Evolutionary conservation across 2,888 invertebrate species (phyloP).

Genomic region (Poecilobothrus nobilitatus): DNA sequence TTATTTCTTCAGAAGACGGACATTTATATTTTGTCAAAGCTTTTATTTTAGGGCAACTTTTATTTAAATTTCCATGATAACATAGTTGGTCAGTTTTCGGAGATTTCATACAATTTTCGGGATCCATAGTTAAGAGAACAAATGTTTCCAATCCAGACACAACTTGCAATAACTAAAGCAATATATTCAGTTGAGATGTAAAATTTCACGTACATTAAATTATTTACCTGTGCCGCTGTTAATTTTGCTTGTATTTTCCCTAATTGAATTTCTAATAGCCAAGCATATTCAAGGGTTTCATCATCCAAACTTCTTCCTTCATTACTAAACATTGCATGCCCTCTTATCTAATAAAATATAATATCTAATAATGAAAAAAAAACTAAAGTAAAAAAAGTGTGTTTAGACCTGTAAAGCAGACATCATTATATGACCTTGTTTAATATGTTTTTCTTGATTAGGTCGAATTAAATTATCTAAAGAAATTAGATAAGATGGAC

Average conservation of each 20-base stretch:
- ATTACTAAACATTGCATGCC: constrained; percentile 94
- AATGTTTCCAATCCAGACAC: constrained; percentile 79
- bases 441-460: constrained; percentile 61
- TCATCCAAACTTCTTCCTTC: constrained; percentile 81
- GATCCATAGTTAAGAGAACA: constrained; percentile 71
- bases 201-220: background rate
- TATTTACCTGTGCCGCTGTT: constrained; percentile 64
- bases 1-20: constrained; percentile 74
- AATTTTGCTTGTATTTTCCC: constrained; percentile 89
- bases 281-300: constrained; percentile 94
- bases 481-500: constrained; percentile 77
- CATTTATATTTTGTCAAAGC: constrained; percentile 64
- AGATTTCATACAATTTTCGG: constrained; percentile 81
- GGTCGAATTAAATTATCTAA: constrained; percentile 64
- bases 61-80: constrained; percentile 65
- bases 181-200: constrained; percentile 1
- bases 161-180: constrained; percentile 62
- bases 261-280: constrained; percentile 90
- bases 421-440: constrained; percentile 76
- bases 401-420: constrained; percentile 70
- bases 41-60: constrained; percentile 61
- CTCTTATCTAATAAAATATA: constrained; percentile 55
- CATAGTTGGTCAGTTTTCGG: constrained; percentile 72
- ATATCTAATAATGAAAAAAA: background rate
- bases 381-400: background rate